These are phyloP conservation scores for Mamestra configurata DNA, from an alignment of 1,140 invertebrate genomes.

Conservation along the genomic window DNA sequence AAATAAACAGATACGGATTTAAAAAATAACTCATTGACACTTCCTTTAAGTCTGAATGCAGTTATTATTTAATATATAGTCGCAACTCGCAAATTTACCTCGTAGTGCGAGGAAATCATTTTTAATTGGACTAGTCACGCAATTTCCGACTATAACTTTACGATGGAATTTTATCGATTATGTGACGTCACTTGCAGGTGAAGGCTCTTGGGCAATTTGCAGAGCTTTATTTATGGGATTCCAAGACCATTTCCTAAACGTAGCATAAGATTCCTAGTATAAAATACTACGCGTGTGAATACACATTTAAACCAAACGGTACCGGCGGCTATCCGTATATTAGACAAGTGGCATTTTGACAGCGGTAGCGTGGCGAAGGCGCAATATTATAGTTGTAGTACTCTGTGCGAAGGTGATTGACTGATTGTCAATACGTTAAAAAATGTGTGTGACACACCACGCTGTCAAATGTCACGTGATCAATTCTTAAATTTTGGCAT, in stretches of 20 bases:
- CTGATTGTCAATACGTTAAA: too few relatives aligned
- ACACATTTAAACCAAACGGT: too few relatives aligned
- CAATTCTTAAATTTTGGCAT: too few relatives aligned
- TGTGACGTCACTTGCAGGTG: conserved; percentile 9
- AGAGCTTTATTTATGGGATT: background rate
- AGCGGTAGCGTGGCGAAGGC: too few relatives aligned
- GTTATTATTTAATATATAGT: background rate
- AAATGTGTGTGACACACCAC: too few relatives aligned
- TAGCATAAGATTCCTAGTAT: too few relatives aligned
- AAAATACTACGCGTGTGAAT: too few relatives aligned
- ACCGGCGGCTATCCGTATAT: too few relatives aligned
- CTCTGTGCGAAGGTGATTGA: too few relatives aligned
- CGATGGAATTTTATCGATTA: background rate
- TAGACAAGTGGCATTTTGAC: too few relatives aligned
- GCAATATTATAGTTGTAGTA: too few relatives aligned
- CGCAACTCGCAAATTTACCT: conserved; percentile 1
- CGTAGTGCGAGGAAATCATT: background rate
- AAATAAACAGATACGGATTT: background rate
- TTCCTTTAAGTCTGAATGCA: background rate
- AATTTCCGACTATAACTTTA: background rate
- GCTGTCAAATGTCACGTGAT: too few relatives aligned
- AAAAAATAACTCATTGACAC: background rate
- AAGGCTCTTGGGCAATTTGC: background rate
- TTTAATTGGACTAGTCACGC: background rate
- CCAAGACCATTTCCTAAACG: background rate